A percentile compares a stretch with the other conserved stretches of the same genome.
Evolutionary conservation across 1,140 invertebrate genomes (phyloP).

Genomic region (Bombus picipes): DNA sequence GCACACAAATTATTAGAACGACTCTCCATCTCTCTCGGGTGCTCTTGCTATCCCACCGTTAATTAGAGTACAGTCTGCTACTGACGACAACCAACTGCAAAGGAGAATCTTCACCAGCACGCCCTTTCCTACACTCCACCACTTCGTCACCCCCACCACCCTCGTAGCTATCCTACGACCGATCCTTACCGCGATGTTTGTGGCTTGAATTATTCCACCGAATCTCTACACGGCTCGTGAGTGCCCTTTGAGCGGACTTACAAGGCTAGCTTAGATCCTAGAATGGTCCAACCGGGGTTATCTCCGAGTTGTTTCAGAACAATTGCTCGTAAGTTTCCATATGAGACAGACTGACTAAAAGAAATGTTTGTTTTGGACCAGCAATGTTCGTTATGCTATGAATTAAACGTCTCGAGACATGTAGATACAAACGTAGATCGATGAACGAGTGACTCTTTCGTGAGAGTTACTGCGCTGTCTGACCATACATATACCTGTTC

Average conservation of each 20-base stretch:
- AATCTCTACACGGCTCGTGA: conserved; percentile 43
- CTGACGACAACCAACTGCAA: conserved; percentile 75
- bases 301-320: neutral
- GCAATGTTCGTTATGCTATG: too few relatives aligned
- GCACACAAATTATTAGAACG: conserved; percentile 73
- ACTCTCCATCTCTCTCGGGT: conserved; percentile 70
- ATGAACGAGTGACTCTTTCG: neutral
- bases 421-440: neutral
- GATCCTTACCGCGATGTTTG: conserved; percentile 66
- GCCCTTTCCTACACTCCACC: conserved; percentile 23
- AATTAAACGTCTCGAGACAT: neutral
- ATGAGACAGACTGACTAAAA: neutral
- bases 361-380: neutral
- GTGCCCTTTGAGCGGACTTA: conserved; percentile 37
- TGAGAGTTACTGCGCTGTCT: neutral
- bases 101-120: conserved; percentile 67
- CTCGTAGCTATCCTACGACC: neutral
- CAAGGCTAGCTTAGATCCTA: neutral
- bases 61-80: conserved; percentile 78
- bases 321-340: neutral
- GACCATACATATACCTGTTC: neutral
- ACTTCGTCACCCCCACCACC: conserved; percentile 23
- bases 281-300: neutral
- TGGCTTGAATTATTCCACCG: conserved; percentile 73
- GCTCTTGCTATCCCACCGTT: conserved; percentile 72